phyloP scores from a whole-genome alignment of 2,888 invertebrate species.

The Leptodirus hochenwartii region DNA sequence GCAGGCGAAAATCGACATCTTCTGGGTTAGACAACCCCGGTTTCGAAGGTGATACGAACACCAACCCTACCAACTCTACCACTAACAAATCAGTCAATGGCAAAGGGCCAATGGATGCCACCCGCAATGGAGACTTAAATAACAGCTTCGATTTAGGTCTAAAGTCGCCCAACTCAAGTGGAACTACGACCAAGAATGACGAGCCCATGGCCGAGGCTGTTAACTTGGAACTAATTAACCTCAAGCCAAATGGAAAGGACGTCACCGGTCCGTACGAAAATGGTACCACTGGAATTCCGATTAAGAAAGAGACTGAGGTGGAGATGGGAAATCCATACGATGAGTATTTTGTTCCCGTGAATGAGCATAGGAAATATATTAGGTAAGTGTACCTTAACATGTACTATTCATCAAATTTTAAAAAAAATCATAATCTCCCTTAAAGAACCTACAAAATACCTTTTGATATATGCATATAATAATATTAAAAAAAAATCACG shows the following conservation, averaged over 20 bases:
- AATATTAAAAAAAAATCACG: no score
- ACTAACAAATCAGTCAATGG: no score
- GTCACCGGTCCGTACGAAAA: slow-evolving; percentile 30
- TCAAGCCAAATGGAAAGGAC: slow-evolving; percentile 43
- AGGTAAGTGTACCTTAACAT: slow-evolving; percentile 39
- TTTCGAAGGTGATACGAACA: slow-evolving; percentile 20
- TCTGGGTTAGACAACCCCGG: slow-evolving; percentile 31
- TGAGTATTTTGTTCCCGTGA: slow-evolving; percentile 71
- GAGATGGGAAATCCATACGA: slow-evolving; percentile 56
- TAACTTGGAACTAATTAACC: slow-evolving; percentile 60
- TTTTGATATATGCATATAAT: no score
- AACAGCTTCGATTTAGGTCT: slow-evolving; percentile 3
- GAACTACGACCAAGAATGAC: slow-evolving; percentile 19
- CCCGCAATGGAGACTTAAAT: slow-evolving; percentile 11
- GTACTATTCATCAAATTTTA: slow-evolving; percentile 1
- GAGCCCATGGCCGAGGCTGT: slow-evolving; percentile 42
- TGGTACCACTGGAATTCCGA: slow-evolving; percentile 27
- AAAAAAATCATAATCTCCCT: no score
- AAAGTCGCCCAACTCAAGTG: slow-evolving; percentile 8
- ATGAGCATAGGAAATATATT: slow-evolving; percentile 70
- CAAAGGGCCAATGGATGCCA: no score
- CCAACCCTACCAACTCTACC: no score
- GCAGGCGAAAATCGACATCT: no score
- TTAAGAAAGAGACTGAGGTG: slow-evolving; percentile 46
- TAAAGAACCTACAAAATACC: no score